These are phyloP conservation scores for Nymphicus hollandicus DNA, from an alignment of 2,113 vertebrate species.

Conservation along the genomic window DNA sequence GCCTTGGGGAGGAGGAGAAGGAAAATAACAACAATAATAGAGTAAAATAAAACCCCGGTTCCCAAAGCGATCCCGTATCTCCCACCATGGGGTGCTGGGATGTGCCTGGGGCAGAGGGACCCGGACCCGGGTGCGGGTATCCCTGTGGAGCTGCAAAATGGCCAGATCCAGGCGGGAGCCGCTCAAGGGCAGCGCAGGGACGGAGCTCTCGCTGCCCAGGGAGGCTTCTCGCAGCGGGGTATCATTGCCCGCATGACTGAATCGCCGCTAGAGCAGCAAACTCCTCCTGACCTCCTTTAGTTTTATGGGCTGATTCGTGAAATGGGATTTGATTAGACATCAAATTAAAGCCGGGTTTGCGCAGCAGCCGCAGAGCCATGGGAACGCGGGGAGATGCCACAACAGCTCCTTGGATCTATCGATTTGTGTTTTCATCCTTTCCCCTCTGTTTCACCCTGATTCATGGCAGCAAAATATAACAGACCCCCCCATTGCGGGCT, in stretches of 20 bases:
- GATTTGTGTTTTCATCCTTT: neutral
- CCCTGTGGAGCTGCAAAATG: neutral
- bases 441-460: neutral
- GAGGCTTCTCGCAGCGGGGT: neutral
- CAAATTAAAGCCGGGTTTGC: constrained; percentile 1
- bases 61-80: neutral
- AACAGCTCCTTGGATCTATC: neutral
- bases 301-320: neutral
- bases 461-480: neutral
- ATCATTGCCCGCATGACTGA: neutral
- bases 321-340: constrained; percentile 27
- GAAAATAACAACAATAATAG: neutral
- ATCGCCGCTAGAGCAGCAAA: neutral
- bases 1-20: too few species aligned
- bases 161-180: neutral
- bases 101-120: neutral
- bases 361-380: constrained; percentile 36
- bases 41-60: neutral
- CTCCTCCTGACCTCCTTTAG: neutral
- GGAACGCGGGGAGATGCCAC: constrained; percentile 15
- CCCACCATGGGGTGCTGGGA: neutral
- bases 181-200: neutral
- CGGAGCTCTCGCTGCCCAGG: neutral
- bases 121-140: neutral
- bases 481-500: neutral